A percentile compares a stretch with the other conserved stretches of the same genome.
These are phyloP conservation scores for Triplophysa rosa DNA, from an alignment of 2,113 vertebrate genomes.

Conservation along the genomic window DNA sequence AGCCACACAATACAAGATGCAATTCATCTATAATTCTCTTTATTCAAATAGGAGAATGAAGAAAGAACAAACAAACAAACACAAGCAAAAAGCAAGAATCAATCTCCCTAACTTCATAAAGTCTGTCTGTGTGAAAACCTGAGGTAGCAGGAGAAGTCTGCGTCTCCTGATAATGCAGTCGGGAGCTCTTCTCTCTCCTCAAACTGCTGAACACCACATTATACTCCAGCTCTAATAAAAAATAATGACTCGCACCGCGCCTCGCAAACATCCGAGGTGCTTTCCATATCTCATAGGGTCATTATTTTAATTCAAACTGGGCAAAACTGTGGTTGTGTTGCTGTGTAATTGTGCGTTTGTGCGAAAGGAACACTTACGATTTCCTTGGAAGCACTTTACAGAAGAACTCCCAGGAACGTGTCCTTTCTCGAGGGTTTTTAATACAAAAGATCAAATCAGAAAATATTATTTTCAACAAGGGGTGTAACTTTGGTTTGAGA, in stretches of 20 bases:
- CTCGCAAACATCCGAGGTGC: not conserved
- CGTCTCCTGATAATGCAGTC: constrained; percentile 8
- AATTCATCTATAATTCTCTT: too few relatives aligned
- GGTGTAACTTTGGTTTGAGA: too few relatives aligned
- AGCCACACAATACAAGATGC: not conserved
- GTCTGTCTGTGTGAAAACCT: not conserved
- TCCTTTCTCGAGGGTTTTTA: not conserved
- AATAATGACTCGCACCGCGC: constrained; percentile 39
- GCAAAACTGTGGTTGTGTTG: not conserved
- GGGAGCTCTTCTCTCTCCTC: constrained; percentile 30
- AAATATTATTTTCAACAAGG: too few relatives aligned
- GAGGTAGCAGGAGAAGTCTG: not conserved
- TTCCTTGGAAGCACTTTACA: not conserved
- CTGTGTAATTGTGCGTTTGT: not conserved
- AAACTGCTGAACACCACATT: constrained; percentile 55
- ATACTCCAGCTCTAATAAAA: constrained; percentile 56
- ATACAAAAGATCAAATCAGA: constrained; percentile 24
- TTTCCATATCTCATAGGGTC: not conserved
- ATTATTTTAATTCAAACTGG: constrained; percentile 8
- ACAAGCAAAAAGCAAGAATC: not conserved
- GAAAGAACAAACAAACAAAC: not conserved
- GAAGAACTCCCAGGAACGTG: not conserved
- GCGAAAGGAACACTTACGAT: not conserved
- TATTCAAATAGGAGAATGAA: not conserved
- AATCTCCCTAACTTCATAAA: not conserved